Conservation (phyloP, 1,140 invertebrate genomes). For the Leptonema lineaticorne region DNA sequence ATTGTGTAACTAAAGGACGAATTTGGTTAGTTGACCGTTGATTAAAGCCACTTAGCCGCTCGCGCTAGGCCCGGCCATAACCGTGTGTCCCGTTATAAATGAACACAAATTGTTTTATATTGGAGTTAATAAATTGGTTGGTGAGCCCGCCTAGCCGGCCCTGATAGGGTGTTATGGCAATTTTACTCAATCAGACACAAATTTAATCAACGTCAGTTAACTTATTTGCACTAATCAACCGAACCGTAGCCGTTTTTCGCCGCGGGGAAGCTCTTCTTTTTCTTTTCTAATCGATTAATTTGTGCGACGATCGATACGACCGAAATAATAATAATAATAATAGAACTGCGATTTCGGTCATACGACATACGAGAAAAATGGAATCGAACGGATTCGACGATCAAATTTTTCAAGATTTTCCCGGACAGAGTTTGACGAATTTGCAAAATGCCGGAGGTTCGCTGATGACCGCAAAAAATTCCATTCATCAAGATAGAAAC, state of each 20-base stretch:
- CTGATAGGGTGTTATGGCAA: conserved; percentile 43
- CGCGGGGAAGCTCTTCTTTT: conserved; percentile 33
- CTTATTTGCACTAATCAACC: conserved; percentile 41
- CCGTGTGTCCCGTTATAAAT: conserved; percentile 48
- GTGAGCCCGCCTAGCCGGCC: conserved; percentile 42
- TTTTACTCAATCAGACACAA: conserved; percentile 43
- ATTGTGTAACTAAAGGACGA: conserved; percentile 58
- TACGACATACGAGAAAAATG: conserved; percentile 52
- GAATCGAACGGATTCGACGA: conserved; percentile 75
- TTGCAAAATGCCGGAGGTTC: conserved; percentile 44
- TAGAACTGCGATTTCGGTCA: neutral
- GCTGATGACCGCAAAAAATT: conserved; percentile 47
- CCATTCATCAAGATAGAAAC: conserved; percentile 47
- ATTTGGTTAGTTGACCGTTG: conserved; percentile 60
- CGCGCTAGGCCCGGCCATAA: conserved; percentile 43
- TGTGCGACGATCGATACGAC: conserved; percentile 13
- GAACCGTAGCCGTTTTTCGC: conserved; percentile 23
- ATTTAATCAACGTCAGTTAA: conserved; percentile 41
- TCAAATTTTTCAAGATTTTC: conserved; percentile 72
- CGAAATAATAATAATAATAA: neutral
- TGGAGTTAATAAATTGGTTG: conserved; percentile 48
- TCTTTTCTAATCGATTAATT: conserved; percentile 29
- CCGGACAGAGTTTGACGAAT: conserved; percentile 59
- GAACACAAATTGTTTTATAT: conserved; percentile 58
- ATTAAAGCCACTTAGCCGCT: conserved; percentile 59